Evolutionary conservation across 2,888 invertebrate species (phyloP).

Genomic region (Venusia cambrica): DNA sequence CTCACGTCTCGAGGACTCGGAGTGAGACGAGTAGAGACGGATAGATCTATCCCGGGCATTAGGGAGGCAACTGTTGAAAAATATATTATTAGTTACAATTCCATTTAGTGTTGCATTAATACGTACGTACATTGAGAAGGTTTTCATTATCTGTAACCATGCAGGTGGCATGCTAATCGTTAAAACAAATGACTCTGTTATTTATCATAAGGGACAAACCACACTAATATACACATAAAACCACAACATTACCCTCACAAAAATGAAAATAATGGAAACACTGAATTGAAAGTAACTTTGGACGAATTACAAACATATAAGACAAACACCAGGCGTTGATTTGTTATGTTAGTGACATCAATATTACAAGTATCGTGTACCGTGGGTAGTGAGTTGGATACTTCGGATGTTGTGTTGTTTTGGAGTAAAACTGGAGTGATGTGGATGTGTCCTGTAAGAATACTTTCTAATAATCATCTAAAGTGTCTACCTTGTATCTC

Average conservation of each 20-base stretch:
- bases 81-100: conserved; percentile 13
- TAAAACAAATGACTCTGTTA: background rate
- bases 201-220: conserved; percentile 1
- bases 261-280: conserved; percentile 4
- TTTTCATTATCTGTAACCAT: conserved; percentile 36
- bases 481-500: conserved; percentile 8
- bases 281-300: conserved; percentile 13
- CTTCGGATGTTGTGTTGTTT: conserved; percentile 55
- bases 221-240: conserved; percentile 4
- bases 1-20: conserved; percentile 85
- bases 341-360: conserved; percentile 40
- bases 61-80: conserved; percentile 69
- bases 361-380: conserved; percentile 50
- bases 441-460: conserved; percentile 69
- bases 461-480: conserved; percentile 32
- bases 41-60: conserved; percentile 81
- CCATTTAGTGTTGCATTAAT: conserved; percentile 4
- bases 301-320: conserved; percentile 18
- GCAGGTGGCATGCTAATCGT: conserved; percentile 39
- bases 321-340: conserved; percentile 37
- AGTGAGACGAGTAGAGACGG: conserved; percentile 83
- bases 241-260: conserved; percentile 8
- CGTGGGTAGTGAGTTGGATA: conserved; percentile 54
- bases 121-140: too few species aligned
- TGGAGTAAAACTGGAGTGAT: conserved; percentile 54